Conservation (phyloP, 2,797 vertebrate species). For the Artibeus lituratus region DNA sequence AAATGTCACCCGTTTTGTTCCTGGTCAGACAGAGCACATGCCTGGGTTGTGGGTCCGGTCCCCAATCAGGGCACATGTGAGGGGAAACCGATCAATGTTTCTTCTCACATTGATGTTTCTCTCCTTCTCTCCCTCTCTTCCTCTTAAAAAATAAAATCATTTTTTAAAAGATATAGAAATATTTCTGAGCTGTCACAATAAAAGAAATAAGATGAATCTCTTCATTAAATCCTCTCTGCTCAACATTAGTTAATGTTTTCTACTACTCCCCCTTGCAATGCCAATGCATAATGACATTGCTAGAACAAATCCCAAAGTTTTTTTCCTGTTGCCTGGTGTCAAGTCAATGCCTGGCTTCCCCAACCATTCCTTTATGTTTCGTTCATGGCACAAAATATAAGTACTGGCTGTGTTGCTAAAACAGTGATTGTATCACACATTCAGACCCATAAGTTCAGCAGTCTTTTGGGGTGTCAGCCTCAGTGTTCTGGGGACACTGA, state of each 20-base stretch:
- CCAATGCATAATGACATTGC: background rate
- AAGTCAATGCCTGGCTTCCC: background rate
- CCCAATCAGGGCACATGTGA: background rate
- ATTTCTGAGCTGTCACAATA: background rate
- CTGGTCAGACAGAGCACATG: background rate
- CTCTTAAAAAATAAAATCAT: background rate
- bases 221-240: background rate
- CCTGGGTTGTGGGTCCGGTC: background rate
- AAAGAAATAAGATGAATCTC: background rate
- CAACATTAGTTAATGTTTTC: background rate
- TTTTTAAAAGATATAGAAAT: background rate
- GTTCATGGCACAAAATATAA: background rate
- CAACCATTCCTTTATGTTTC: background rate
- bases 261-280: background rate
- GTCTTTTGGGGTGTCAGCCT: background rate
- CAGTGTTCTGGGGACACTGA: background rate
- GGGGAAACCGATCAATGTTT: background rate
- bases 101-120: background rate
- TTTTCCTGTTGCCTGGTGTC: background rate
- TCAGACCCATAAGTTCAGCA: background rate
- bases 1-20: background rate
- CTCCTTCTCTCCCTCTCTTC: background rate
- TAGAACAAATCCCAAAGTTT: background rate
- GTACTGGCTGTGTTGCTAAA: background rate
- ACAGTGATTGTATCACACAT: background rate